Percentiles rank a stretch among this genome's conserved stretches.
Evolutionary conservation across 2,797 vertebrate genomes (phyloP).

Genomic region (Poecilia picta): DNA sequence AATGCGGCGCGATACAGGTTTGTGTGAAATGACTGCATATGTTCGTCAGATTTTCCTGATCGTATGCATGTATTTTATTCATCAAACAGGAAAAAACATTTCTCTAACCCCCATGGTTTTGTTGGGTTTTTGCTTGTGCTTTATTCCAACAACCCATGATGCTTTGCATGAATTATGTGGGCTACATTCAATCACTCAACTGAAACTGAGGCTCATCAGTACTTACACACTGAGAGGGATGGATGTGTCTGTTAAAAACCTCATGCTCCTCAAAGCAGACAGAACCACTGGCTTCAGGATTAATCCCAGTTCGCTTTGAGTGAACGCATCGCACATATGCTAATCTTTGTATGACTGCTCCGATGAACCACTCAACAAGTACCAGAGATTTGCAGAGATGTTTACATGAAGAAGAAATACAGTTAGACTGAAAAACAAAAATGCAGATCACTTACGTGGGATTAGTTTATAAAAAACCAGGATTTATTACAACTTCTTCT

Average conservation of each 20-base stretch:
- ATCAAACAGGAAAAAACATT: background rate
- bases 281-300: background rate
- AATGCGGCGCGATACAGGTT: conserved; percentile 57
- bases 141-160: background rate
- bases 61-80: background rate
- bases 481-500: background rate
- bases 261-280: background rate
- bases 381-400: background rate
- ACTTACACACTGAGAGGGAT: background rate
- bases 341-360: background rate
- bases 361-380: background rate
- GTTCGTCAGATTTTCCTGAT: background rate
- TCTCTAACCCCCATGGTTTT: background rate
- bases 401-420: background rate
- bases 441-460: background rate
- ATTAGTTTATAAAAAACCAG: background rate
- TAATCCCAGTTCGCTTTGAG: background rate
- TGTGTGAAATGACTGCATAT: conserved; percentile 13
- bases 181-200: background rate
- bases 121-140: background rate
- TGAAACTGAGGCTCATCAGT: background rate
- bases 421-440: background rate
- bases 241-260: background rate
- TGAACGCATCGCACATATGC: background rate
- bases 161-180: background rate